Evolutionary conservation across 23 tunicate genomes (phyloP).

Genomic region (Clavelina lepadiformis): DNA sequence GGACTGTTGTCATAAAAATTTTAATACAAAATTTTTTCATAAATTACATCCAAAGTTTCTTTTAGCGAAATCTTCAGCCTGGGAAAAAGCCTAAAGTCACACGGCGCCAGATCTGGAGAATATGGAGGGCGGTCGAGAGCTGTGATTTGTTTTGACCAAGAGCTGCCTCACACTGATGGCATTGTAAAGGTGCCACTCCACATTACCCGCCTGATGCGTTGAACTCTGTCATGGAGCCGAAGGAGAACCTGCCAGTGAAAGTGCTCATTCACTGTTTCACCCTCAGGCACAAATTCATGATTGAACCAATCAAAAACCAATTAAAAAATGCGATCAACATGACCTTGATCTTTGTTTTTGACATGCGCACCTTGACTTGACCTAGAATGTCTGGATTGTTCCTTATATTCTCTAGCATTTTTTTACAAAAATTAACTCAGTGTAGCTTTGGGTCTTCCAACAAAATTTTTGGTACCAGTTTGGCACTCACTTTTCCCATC

Average conservation of each 20-base stretch:
- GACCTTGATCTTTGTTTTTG: neutral
- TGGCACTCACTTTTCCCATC: conserved; percentile 1
- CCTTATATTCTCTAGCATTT: neutral
- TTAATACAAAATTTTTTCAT: too few relatives aligned
- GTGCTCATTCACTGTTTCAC: conserved; percentile 4
- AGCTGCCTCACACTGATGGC: too few relatives aligned
- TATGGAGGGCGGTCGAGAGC: too few relatives aligned
- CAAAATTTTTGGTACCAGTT: neutral
- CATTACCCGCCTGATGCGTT: too few relatives aligned
- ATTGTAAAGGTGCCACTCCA: too few relatives aligned
- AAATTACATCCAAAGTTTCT: too few relatives aligned
- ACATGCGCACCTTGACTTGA: neutral
- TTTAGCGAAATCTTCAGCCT: too few relatives aligned
- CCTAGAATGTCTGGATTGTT: neutral
- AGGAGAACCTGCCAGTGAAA: neutral
- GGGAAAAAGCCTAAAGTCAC: too few relatives aligned
- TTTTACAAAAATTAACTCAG: neutral
- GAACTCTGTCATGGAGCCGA: neutral
- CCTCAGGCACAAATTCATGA: conserved; percentile 1
- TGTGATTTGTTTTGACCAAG: too few relatives aligned
- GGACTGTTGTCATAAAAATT: too few relatives aligned
- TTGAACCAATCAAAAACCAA: neutral
- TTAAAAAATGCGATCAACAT: neutral
- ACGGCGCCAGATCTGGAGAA: too few relatives aligned
- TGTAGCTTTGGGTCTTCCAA: neutral